phyloP scores from a whole-genome alignment of 2,888 invertebrate species.

The Chouioia cunea region DNA sequence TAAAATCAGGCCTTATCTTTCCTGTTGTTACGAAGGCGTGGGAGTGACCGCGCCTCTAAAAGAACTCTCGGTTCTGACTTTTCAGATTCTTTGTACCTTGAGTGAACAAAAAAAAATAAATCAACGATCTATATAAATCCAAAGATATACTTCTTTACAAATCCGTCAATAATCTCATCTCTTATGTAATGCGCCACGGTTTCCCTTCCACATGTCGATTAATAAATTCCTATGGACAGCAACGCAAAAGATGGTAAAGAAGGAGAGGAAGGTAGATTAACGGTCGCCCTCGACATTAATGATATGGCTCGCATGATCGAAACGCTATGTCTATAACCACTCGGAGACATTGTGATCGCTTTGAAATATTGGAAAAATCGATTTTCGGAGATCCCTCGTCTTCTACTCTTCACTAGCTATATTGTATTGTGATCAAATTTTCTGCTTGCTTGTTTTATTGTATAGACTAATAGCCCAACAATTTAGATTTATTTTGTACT shows the following conservation, averaged over 20 bases:
- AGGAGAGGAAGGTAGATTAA: slow-evolving; percentile 13
- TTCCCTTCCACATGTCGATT: slow-evolving; percentile 30
- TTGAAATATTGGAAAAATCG: too few species aligned
- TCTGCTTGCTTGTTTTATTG: too few species aligned
- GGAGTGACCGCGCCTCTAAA: slow-evolving; percentile 48
- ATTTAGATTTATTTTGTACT: too few species aligned
- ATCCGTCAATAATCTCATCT: background rate
- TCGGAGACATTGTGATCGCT: too few species aligned
- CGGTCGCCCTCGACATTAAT: slow-evolving; percentile 28
- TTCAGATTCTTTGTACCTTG: slow-evolving; percentile 29
- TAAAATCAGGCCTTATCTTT: slow-evolving; percentile 36
- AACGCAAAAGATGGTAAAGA: too few species aligned
- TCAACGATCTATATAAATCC: background rate
- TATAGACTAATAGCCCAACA: too few species aligned
- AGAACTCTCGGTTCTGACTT: slow-evolving; percentile 38
- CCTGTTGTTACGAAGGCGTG: slow-evolving; percentile 35
- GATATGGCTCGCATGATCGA: slow-evolving; percentile 10
- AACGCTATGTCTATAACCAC: background rate
- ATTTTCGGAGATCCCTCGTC: too few species aligned
- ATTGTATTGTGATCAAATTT: too few species aligned
- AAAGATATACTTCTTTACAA: slow-evolving; percentile 4
- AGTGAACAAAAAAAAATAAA: background rate
- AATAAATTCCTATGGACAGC: slow-evolving; percentile 27
- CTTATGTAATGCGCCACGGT: background rate
- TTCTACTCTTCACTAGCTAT: too few species aligned